A percentile compares a stretch with the other conserved stretches of the same genome.
Conservation (phyloP, 1,140 invertebrate genomes). For the Drosophila miranda region DNA sequence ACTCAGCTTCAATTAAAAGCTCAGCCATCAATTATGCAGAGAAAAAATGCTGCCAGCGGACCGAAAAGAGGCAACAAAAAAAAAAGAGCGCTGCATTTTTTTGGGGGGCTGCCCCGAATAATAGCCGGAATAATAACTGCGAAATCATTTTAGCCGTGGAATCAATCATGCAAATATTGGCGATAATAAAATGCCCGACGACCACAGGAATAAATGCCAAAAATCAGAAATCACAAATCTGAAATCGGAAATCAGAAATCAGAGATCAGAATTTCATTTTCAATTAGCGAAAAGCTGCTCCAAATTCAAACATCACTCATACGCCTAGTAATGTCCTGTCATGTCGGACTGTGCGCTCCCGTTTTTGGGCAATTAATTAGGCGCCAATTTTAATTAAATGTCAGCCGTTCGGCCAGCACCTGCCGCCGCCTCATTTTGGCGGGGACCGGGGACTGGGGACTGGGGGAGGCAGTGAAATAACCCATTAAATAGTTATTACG, state of each 20-base stretch:
- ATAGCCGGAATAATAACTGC: conserved; percentile 19
- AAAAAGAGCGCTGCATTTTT: conserved; percentile 16
- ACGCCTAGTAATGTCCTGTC: conserved; percentile 60
- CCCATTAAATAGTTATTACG: conserved; percentile 75
- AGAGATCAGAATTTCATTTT: conserved; percentile 36
- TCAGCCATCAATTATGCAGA: conserved; percentile 60
- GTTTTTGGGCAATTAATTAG: conserved; percentile 72
- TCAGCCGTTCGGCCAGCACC: conserved; percentile 40
- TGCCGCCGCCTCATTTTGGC: conserved; percentile 37
- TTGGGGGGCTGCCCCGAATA: conserved; percentile 9
- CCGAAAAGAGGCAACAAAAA: conserved; percentile 16
- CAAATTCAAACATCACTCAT: conserved; percentile 58
- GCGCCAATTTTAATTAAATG: conserved; percentile 76
- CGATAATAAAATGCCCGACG: conserved; percentile 10
- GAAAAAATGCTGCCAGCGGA: conserved; percentile 14
- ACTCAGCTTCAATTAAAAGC: conserved; percentile 69
- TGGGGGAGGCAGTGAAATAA: conserved; percentile 30
- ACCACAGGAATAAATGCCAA: conserved; percentile 38
- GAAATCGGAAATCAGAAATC: too few species aligned
- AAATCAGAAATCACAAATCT: not conserved
- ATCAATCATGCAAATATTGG: conserved; percentile 42
- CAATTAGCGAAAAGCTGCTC: conserved; percentile 50
- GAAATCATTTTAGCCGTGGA: conserved; percentile 8
- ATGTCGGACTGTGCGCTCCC: conserved; percentile 44
- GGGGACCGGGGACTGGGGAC: conserved; percentile 8